phyloP scores from a whole-genome alignment of 2,888 invertebrate genomes.

The Mycogona germanica region DNA sequence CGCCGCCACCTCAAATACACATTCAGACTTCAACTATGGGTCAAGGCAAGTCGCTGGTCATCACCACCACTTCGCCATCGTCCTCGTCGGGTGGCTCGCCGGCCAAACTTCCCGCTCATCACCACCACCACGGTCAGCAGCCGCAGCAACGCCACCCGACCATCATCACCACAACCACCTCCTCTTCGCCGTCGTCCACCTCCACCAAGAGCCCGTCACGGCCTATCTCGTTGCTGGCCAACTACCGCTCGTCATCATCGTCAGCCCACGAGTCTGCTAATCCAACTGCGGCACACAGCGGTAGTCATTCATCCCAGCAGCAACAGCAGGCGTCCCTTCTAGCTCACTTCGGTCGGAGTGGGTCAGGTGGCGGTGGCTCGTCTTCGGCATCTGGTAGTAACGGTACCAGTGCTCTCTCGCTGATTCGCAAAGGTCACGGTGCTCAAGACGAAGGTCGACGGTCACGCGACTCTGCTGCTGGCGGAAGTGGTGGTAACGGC shows the following conservation, averaged over 20 bases:
- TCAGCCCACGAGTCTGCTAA: background rate
- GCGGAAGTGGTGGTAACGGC: no score
- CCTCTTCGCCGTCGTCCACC: background rate
- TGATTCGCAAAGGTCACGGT: background rate
- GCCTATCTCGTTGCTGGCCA: background rate
- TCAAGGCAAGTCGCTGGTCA: slow-evolving; percentile 10
- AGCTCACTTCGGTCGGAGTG: background rate
- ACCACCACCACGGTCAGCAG: slow-evolving; percentile 6
- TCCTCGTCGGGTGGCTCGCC: background rate
- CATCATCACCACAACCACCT: background rate
- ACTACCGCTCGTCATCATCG: background rate
- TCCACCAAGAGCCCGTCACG: background rate
- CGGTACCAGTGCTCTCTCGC: background rate
- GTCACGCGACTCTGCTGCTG: background rate
- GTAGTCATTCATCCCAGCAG: background rate
- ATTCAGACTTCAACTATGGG: slow-evolving; percentile 10
- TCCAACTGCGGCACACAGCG: background rate
- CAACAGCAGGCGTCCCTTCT: background rate
- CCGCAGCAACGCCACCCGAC: no score
- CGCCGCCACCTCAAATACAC: slow-evolving; percentile 6
- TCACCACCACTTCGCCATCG: slow-evolving; percentile 6
- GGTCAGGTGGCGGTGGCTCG: no score
- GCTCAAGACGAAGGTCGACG: background rate
- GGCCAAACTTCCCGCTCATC: background rate
- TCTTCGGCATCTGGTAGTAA: background rate